Conservation (phyloP, 2,888 invertebrate genomes). For the Atherix ibis region DNA sequence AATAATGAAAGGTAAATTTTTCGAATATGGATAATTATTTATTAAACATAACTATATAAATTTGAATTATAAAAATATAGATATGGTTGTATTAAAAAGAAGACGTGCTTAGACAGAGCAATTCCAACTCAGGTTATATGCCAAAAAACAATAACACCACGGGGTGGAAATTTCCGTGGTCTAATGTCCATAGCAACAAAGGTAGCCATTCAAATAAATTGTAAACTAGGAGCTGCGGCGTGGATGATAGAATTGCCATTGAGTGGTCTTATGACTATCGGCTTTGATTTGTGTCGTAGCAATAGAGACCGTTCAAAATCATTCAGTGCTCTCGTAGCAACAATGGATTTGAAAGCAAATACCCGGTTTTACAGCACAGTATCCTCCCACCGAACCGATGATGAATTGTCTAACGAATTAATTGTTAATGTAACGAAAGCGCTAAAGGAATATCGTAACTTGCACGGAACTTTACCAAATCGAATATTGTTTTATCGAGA, state of each 20-base stretch:
- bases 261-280: conserved; percentile 60
- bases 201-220: conserved; percentile 83
- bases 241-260: conserved; percentile 65
- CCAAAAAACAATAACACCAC: conserved; percentile 19
- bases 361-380: conserved; percentile 62
- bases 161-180: conserved; percentile 22
- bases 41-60: neutral
- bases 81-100: conserved; percentile 81
- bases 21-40: neutral
- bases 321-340: conserved; percentile 67
- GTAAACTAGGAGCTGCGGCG: conserved; percentile 83
- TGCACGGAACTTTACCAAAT: conserved; percentile 39
- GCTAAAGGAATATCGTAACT: conserved; percentile 21
- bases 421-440: conserved; percentile 41
- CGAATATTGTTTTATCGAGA: conserved; percentile 76
- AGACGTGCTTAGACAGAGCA: conserved; percentile 57
- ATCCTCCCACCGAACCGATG: conserved; percentile 52
- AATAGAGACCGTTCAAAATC: conserved; percentile 46
- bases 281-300: conserved; percentile 81
- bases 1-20: conserved; percentile 43
- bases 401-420: conserved; percentile 60
- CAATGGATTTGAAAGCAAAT: conserved; percentile 39
- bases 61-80: too few relatives aligned
- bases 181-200: conserved; percentile 78
- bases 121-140: conserved; percentile 48